Conservation (phyloP, 1,140 invertebrate genomes). For the Stratiolaelaps scimitus region DNA sequence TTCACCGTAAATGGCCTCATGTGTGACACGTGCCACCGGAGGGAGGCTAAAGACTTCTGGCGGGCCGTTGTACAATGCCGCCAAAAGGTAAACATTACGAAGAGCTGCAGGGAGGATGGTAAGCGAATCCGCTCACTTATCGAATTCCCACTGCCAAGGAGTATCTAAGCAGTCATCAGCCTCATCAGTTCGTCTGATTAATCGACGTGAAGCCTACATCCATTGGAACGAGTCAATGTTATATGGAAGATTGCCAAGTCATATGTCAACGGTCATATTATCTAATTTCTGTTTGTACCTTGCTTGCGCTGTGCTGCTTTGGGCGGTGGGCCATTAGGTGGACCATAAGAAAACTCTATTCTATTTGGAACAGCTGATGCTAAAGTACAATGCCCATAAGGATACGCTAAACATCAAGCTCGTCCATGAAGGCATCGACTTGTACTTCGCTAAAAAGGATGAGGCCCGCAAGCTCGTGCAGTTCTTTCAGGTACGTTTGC, state of each 20-base stretch:
- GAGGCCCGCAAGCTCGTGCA: constrained; percentile 90
- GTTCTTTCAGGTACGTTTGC: constrained; percentile 73
- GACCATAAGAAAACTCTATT: constrained; percentile 96
- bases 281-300: background rate
- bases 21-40: constrained; percentile 92
- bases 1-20: constrained; percentile 80
- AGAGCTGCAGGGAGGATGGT: background rate
- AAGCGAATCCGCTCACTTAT: too few relatives aligned
- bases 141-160: background rate
- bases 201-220: too few relatives aligned
- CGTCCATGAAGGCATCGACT: constrained; percentile 70
- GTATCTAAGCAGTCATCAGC: background rate
- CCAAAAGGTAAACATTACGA: constrained; percentile 43
- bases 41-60: constrained; percentile 97
- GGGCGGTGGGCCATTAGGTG: constrained; percentile 47
- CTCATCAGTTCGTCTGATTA: too few relatives aligned
- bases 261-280: too few relatives aligned
- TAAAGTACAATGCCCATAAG: constrained; percentile 85
- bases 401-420: constrained; percentile 81
- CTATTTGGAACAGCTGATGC: constrained; percentile 91
- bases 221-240: too few relatives aligned
- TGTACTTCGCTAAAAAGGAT: constrained; percentile 78
- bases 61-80: constrained; percentile 61
- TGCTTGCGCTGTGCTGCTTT: background rate
- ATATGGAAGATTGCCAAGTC: too few relatives aligned